Base-by-base conservation (phyloP, 2,888 invertebrate species). In the Polyommatus icarus region DNA sequence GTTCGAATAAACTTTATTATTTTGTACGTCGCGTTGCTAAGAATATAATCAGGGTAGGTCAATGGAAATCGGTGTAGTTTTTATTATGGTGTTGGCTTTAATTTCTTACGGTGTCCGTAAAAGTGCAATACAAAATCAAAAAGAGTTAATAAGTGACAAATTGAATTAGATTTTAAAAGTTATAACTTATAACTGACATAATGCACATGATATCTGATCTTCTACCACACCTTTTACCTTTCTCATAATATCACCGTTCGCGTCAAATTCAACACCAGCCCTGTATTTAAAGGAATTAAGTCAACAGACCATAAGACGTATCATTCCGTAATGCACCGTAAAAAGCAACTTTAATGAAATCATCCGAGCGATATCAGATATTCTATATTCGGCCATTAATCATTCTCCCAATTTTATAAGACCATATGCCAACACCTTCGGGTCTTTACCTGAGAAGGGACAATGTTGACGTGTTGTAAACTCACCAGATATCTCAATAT, bases 401-500 rank as follows among this genome's bases (percentile, higher is more conserved):
- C 92, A 93, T 90, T 84, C 84, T 82, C 83, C 83, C 86, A 88
- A 90, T 90, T 91, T 87, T 88, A 86, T 86, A 82, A 80, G 82
- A 82, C 88, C 89, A 88, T 87, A 89, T 88, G 91, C 84, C 85
- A 84, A 84, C 84, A 83, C 83, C 82, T 82, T 80, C 76, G 79
- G 85, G 84, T 85, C 84, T 87, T 87, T 93, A 93, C 93, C 93
- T 93, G 92, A 20, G 92, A 90, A 86, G 87, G 89, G 89, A 91
- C 90, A 88, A 88, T 84, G 83, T 83, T 85, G 85, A 88, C 88
- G 87, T 85, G 85, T 88, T 88, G 87, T 89, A 87, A 90, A 89
- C 86, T 89, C 86, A 88, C 87, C 86, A 86, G 89, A 93, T 88
- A 87, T 91, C 92, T 94, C 91, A 91, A 92, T 93, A 91, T 92